phyloP scores from a whole-genome alignment of 2,797 vertebrate genomes.

The Coregonus suidteri region DNA sequence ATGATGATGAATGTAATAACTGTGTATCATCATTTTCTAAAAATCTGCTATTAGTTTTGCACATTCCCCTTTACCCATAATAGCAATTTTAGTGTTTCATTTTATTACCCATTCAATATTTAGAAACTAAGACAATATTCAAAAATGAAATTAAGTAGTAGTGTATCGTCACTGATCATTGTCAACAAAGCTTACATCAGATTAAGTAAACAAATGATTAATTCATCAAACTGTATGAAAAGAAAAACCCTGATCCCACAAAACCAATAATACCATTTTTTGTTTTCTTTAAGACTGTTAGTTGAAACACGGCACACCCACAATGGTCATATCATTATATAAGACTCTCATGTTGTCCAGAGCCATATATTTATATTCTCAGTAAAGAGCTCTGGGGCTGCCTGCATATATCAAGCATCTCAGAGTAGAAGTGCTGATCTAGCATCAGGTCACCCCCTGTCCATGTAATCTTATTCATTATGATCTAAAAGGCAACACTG shows the following conservation, averaged over 20 bases:
- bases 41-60: conserved; percentile 79
- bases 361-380: conserved; percentile 50
- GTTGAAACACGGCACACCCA: conserved; percentile 73
- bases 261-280: conserved; percentile 65
- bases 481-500: neutral
- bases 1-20: conserved; percentile 82
- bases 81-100: conserved; percentile 1
- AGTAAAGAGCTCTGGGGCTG: conserved; percentile 21
- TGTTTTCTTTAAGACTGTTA: conserved; percentile 72
- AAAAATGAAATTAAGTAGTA: conserved; percentile 61
- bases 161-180: conserved; percentile 66
- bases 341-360: conserved; percentile 71
- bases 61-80: conserved; percentile 56
- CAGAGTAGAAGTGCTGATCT: neutral
- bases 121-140: conserved; percentile 62
- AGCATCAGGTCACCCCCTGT: neutral
- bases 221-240: conserved; percentile 79
- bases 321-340: conserved; percentile 73
- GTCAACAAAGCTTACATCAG: conserved; percentile 76
- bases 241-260: conserved; percentile 70
- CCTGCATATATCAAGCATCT: neutral
- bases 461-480: neutral
- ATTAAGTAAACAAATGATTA: conserved; percentile 77
- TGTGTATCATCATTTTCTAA: conserved; percentile 72
- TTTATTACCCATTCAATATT: conserved; percentile 51